Evolutionary conservation across 2,113 vertebrate species (phyloP).

Genomic region (Hippocampus mohnikei): DNA sequence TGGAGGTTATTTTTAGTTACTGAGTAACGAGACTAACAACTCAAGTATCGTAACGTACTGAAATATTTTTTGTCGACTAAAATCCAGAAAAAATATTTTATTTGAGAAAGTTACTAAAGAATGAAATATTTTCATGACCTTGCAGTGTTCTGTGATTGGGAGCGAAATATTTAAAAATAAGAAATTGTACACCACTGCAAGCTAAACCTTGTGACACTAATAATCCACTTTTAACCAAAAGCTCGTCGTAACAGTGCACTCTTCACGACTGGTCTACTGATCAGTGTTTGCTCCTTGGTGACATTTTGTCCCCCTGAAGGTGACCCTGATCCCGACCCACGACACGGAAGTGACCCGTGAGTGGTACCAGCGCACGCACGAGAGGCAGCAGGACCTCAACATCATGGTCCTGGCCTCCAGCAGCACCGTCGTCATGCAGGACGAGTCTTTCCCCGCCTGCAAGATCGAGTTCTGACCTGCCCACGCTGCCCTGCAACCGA

Average conservation of each 20-base stretch:
- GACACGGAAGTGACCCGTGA: constrained; percentile 95
- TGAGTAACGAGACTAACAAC: not conserved
- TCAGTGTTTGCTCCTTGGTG: no score
- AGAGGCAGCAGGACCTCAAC: constrained; percentile 93
- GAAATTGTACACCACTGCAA: no score
- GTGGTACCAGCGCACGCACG: constrained; percentile 98
- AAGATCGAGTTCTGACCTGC: constrained; percentile 94
- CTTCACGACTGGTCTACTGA: no score
- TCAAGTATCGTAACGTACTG: not conserved
- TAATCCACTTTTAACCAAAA: no score
- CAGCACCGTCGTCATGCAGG: constrained; percentile 99
- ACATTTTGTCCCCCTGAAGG: constrained; percentile 63
- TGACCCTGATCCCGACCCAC: constrained; percentile 95
- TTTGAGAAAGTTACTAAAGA: no score
- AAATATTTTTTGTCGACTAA: not conserved
- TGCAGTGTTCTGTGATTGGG: no score
- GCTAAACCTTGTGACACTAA: no score
- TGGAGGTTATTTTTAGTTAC: no score
- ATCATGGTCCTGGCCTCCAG: constrained; percentile 98
- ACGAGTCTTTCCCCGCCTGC: constrained; percentile 98
- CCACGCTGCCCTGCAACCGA: not conserved
- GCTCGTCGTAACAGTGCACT: no score
- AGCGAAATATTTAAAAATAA: no score
- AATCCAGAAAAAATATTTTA: no score
- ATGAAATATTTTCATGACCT: no score